Percentiles rank a stretch among this genome's conserved stretches.
Conservation (phyloP, 2,113 vertebrate species). For the Oxyura jamaicensis region DNA sequence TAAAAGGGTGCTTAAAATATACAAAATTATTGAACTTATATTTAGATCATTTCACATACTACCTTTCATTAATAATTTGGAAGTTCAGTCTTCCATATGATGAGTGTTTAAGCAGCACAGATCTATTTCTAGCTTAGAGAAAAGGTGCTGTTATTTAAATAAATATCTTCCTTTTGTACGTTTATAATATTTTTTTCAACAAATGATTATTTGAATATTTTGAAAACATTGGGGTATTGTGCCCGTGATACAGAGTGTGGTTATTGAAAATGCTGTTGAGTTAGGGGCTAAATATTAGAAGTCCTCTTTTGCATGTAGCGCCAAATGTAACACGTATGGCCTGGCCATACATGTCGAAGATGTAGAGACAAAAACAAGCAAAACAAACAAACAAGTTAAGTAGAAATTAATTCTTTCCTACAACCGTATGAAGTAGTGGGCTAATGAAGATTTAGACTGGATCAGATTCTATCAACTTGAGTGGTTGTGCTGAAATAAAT, state of each 20-base stretch:
- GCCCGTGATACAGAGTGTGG: background rate
- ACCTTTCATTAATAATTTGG: background rate
- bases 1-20: conserved; percentile 33
- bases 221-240: background rate
- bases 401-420: background rate
- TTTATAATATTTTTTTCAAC: background rate
- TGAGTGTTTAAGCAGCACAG: background rate
- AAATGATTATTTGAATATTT: background rate
- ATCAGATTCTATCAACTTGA: background rate
- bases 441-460: background rate
- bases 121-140: too few relatives aligned
- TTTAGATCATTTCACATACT: conserved; percentile 12
- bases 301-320: background rate
- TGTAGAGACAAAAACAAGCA: background rate
- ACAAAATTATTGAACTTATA: background rate
- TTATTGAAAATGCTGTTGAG: background rate
- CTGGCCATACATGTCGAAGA: background rate
- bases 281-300: background rate
- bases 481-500: background rate
- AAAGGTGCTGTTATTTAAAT: background rate
- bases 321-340: background rate
- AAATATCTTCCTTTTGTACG: background rate
- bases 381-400: background rate
- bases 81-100: background rate
- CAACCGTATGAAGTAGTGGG: background rate